Percentiles rank a stretch among this genome's conserved stretches.
These are phyloP conservation scores for Macrostomum cliftonense DNA, from an alignment of 2,888 invertebrate genomes.

Conservation along the genomic window DNA sequence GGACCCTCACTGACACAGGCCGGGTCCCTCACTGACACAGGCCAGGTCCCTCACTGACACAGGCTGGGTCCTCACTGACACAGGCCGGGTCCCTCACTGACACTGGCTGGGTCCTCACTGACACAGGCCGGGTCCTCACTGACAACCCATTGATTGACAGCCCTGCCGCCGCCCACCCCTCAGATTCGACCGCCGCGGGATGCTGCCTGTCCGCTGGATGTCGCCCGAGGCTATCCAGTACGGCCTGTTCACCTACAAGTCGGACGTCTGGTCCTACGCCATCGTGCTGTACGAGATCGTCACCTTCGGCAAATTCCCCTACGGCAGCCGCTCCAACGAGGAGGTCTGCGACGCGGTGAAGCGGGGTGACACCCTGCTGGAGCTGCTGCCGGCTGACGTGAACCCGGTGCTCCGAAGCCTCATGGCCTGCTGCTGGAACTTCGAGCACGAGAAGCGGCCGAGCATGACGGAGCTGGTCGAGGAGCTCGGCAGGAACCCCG, in stretches of 20 bases:
- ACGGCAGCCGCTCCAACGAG: slow-evolving; percentile 63
- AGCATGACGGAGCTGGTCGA: slow-evolving; percentile 60
- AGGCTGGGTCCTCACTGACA: too few relatives aligned
- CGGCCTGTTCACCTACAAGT: slow-evolving; percentile 63
- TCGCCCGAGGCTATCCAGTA: slow-evolving; percentile 52
- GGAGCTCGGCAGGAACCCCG: slow-evolving; percentile 55
- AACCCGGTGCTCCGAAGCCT: background rate
- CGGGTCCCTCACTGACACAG: too few relatives aligned
- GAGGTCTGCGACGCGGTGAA: slow-evolving; percentile 65
- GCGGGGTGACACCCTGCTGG: slow-evolving; percentile 49
- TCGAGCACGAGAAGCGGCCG: slow-evolving; percentile 51
- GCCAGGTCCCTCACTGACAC: too few relatives aligned
- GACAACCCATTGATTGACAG: too few relatives aligned
- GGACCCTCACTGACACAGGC: too few relatives aligned
- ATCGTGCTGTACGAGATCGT: slow-evolving; percentile 62
- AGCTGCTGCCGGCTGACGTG: background rate
- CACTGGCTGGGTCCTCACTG: too few relatives aligned
- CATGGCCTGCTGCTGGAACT: slow-evolving; percentile 51
- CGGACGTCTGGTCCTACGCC: slow-evolving; percentile 76
- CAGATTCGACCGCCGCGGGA: slow-evolving; percentile 32
- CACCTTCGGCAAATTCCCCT: slow-evolving; percentile 74
- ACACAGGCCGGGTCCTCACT: too few relatives aligned
- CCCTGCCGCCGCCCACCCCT: too few relatives aligned
- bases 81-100: too few relatives aligned
- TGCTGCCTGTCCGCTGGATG: slow-evolving; percentile 51